A percentile compares a stretch with the other conserved stretches of the same genome.
Conservation (phyloP, 2,113 vertebrate genomes). For the Rattus norvegicus region GRCr8 NC_086024.1:27979001-27979500, state of each 20-base stretch:
- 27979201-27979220: neutral
- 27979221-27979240: neutral
- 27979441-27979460: too few species aligned
- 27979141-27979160: neutral
- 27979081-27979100: neutral
- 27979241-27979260: neutral
- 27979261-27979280: neutral
- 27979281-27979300: neutral
- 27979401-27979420: too few species aligned
- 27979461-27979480: too few species aligned
- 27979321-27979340: neutral
- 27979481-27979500: too few species aligned
- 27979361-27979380: neutral
- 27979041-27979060: neutral
- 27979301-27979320: constrained; percentile 6
- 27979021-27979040: neutral
- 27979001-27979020: neutral
- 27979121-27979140: neutral
- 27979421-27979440: too few species aligned
- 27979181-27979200: neutral
- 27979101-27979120: neutral
- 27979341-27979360: neutral
- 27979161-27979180: neutral
- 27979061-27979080: neutral
- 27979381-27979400: neutral